phyloP scores from a whole-genome alignment of 2,888 invertebrate genomes.

The Melinaea marsaeus region DNA sequence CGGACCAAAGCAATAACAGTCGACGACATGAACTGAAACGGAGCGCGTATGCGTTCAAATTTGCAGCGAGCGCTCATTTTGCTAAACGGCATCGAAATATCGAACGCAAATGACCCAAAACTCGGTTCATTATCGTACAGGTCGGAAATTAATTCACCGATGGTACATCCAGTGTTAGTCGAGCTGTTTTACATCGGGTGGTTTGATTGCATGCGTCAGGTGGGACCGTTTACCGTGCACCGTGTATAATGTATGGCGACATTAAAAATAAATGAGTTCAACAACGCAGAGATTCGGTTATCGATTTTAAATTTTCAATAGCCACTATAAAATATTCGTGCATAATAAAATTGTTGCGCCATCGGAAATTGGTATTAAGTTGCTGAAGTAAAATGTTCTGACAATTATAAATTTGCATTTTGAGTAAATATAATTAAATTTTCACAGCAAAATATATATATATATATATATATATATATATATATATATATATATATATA shows the following conservation, averaged over 20 bases:
- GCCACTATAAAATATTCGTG: conserved; percentile 5
- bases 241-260: conserved; percentile 17
- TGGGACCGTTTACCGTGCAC: conserved; percentile 31
- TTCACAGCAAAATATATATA: neutral
- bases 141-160: conserved; percentile 64
- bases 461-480: neutral
- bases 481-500: neutral
- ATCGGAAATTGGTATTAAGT: conserved; percentile 1
- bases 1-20: conserved; percentile 21
- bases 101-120: conserved; percentile 53
- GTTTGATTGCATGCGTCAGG: conserved; percentile 39
- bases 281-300: conserved; percentile 20
- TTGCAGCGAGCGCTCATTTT: conserved; percentile 50
- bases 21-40: conserved; percentile 16
- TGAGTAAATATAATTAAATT: neutral
- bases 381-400: neutral
- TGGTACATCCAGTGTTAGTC: conserved; percentile 44
- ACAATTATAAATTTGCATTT: conserved; percentile 1
- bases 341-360: neutral
- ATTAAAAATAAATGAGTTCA: conserved; percentile 19
- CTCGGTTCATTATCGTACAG: conserved; percentile 58
- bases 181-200: conserved; percentile 46
- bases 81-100: conserved; percentile 53
- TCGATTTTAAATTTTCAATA: conserved; percentile 14
- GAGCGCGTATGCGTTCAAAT: conserved; percentile 42